Evolutionary conservation across 2,113 vertebrate species (phyloP).

Genomic region (Hoplias malabaricus): DNA sequence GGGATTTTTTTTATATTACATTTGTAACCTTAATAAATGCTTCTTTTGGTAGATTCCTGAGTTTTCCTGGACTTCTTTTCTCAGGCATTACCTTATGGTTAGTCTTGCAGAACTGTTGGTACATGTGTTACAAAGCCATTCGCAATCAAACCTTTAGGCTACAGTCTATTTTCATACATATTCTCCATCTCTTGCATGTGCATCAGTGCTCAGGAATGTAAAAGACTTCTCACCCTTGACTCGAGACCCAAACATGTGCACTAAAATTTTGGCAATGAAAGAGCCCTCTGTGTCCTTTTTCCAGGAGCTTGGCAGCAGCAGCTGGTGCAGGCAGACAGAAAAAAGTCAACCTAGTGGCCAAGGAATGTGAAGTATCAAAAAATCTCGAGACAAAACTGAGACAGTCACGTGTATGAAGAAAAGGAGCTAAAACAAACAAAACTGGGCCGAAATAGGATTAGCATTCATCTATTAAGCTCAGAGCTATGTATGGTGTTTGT

Average conservation of each 20-base stretch:
- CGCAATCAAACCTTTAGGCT: not conserved
- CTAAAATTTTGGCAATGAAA: slow-evolving; percentile 55
- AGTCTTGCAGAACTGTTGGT: not conserved
- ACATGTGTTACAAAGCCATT: not conserved
- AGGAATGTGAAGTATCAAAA: not conserved
- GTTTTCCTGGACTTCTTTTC: not conserved
- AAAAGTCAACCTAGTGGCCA: slow-evolving; percentile 28
- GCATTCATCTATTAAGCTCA: not conserved
- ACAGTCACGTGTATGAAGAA: not conserved
- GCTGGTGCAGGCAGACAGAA: slow-evolving; percentile 49
- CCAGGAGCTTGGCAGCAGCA: slow-evolving; percentile 49
- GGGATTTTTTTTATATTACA: not conserved
- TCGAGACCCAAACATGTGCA: slow-evolving; percentile 52
- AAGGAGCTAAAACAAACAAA: not conserved
- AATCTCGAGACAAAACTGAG: not conserved
- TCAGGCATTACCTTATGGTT: no score
- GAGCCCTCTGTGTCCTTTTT: slow-evolving; percentile 58
- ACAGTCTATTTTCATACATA: not conserved
- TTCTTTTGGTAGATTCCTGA: slow-evolving; percentile 15
- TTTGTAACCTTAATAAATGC: slow-evolving; percentile 51
- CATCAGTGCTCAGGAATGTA: slow-evolving; percentile 59
- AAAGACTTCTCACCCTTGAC: slow-evolving; percentile 21
- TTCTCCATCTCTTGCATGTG: not conserved
- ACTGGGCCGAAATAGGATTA: not conserved
- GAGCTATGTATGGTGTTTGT: not conserved